Evolutionary conservation across 2,888 invertebrate genomes (phyloP), one percentile per base, ranked within the genome.

Genomic region (Hirtodrosophila histrioides): DNA sequence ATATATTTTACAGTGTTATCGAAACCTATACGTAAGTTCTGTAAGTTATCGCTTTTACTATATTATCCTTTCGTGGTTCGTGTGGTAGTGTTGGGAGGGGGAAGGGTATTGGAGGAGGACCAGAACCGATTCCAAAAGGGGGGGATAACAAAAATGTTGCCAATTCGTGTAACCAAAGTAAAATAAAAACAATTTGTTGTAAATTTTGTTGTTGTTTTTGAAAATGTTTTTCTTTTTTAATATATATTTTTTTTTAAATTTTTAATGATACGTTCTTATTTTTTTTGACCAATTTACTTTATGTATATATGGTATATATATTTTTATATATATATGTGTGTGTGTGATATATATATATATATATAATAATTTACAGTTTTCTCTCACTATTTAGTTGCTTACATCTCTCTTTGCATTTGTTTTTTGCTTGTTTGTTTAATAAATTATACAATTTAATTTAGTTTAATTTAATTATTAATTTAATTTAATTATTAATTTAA

Each of bases 121-220:
- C 27, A 44, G 29, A 39, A 77, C 67, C 62, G 44, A 75, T 54
- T 44, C 54, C 66, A 56, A 37, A 46, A 56, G 12, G 12, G 23
- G 17, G 23, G 27, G 23, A 44, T 50, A 50, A 27, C 50, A 74
- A 43, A 37, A 35, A 35, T 69, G 33, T 54, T 51, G 77, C 73
- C 73, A 74, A 74, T 74, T 72, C 43, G 29, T 55, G 12, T 6
- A 57, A 80, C 84, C 77, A 78, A 80, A 79, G 56, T 58, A 63
- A 82, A 82, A 86, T 85, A 67, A 82, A 82, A 82, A 82, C 87
- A 78, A 66, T 87, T 87, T 80, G 11, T 40, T 56, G 43, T 55
- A 48, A 65, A 62, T 62, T 62, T 72, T 75, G 51, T 69, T 57
- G 57, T 75, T 66, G 68, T 64, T 78, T 69, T 75, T 75, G 78